These are phyloP conservation scores for Micropoecilia bifurca DNA, from an alignment of 2,797 vertebrate genomes.

Conservation along the genomic window DNA sequence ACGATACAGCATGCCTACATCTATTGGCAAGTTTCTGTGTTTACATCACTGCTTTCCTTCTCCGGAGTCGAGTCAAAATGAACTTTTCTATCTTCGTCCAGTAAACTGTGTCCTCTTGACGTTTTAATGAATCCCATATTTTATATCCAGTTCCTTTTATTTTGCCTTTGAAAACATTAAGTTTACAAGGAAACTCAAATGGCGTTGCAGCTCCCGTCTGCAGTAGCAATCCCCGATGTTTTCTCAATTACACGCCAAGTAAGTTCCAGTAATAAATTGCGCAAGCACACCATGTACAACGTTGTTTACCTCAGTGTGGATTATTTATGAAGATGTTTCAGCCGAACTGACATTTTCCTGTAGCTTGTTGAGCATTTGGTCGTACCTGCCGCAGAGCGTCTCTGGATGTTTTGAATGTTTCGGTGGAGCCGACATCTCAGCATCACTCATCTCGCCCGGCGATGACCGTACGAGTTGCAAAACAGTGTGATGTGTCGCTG, in stretches of 20 bases:
- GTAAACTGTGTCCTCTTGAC: not conserved
- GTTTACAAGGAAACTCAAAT: not conserved
- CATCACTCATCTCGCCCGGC: not conserved
- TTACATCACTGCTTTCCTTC: not conserved
- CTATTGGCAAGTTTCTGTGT: not conserved
- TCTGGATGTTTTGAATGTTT: not conserved
- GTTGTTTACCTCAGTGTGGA: slow-evolving; percentile 40
- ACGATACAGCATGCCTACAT: not conserved
- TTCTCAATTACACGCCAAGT: slow-evolving; percentile 34
- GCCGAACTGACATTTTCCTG: slow-evolving; percentile 17
- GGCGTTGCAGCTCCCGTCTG: not conserved
- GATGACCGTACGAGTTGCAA: not conserved
- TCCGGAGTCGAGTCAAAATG: not conserved
- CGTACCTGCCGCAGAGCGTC: not conserved
- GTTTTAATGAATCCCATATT: not conserved
- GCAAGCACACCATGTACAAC: not conserved
- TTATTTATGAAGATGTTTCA: slow-evolving; percentile 51
- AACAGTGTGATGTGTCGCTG: not conserved
- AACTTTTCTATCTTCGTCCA: not conserved
- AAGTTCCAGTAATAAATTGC: slow-evolving; percentile 18
- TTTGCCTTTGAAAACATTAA: not conserved
- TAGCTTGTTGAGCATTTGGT: slow-evolving; percentile 22
- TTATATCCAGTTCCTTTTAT: not conserved
- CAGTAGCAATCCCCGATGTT: not conserved
- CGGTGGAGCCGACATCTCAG: slow-evolving; percentile 17